Percentiles rank a stretch among this genome's conserved stretches.
Conservation (phyloP, 2,888 invertebrate species). For the Heliconius aoede region DNA sequence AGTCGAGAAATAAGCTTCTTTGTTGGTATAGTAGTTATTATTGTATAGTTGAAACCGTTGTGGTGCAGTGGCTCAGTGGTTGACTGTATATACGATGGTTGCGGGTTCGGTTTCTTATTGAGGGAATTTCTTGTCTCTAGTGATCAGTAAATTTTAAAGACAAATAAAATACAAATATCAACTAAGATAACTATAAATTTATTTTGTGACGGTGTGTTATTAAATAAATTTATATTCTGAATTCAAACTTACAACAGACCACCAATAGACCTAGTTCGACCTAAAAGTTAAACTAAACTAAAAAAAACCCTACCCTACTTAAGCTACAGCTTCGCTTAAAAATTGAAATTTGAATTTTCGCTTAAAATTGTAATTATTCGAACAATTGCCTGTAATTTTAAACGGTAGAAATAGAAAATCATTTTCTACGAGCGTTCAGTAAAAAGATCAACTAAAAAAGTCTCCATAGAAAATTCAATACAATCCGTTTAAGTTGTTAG, state of each 20-base stretch:
- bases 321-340: background rate
- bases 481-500: slow-evolving; percentile 42
- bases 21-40: background rate
- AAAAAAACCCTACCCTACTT: background rate
- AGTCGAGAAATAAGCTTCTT: background rate
- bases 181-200: too few species aligned
- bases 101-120: too few species aligned
- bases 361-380: background rate
- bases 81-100: too few species aligned
- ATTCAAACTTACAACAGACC: too few species aligned
- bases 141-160: too few species aligned
- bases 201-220: too few species aligned
- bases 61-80: too few species aligned
- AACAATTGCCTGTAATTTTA: background rate
- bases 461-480: slow-evolving; percentile 12
- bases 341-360: too few species aligned
- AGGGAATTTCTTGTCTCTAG: too few species aligned
- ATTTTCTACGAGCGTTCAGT: background rate
- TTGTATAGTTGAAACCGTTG: background rate
- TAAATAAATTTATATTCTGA: too few species aligned
- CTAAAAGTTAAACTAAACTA: background rate
- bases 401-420: background rate
- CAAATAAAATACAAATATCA: too few species aligned
- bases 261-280: too few species aligned
- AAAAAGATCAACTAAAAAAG: slow-evolving; percentile 5